Evolutionary conservation across 2,113 vertebrate species (phyloP).

Genomic region (Peromyscus leucopus): DNA sequence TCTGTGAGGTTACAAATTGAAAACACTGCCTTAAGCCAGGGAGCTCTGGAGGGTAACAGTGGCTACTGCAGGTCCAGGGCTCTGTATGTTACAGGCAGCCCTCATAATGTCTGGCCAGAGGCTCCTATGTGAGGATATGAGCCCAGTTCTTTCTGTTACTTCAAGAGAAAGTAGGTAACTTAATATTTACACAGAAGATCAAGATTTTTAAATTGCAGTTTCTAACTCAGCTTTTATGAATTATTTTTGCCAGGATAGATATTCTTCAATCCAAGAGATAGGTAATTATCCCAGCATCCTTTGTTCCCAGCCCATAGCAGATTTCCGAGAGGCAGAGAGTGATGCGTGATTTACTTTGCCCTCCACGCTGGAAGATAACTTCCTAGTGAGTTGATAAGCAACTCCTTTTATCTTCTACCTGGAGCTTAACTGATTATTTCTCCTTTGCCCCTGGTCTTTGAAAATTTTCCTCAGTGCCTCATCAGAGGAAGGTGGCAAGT

Average conservation of each 20-base stretch:
- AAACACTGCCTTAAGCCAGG: neutral
- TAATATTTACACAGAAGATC: slow-evolving; percentile 26
- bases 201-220: neutral
- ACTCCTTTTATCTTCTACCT: slow-evolving; percentile 27
- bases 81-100: neutral
- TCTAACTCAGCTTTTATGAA: slow-evolving; percentile 25
- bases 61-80: accelerated
- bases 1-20: neutral
- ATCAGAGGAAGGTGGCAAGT: neutral
- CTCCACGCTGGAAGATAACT: slow-evolving; percentile 42
- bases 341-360: slow-evolving; percentile 55
- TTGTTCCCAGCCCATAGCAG: slow-evolving; percentile 42
- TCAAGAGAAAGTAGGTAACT: neutral
- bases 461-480: slow-evolving; percentile 33
- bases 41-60: neutral
- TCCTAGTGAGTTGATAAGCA: slow-evolving; percentile 71
- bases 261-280: slow-evolving; percentile 4
- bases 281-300: neutral
- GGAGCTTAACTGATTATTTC: slow-evolving; percentile 58
- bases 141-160: neutral
- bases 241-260: slow-evolving; percentile 1
- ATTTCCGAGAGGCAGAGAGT: slow-evolving; percentile 38
- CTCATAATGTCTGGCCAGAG: accelerated
- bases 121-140: neutral
- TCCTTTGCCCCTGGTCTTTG: slow-evolving; percentile 45